A percentile compares a stretch with the other conserved stretches of the same genome.
Conservation (phyloP, 2,888 invertebrate species). For the Ligdia adustata region DNA sequence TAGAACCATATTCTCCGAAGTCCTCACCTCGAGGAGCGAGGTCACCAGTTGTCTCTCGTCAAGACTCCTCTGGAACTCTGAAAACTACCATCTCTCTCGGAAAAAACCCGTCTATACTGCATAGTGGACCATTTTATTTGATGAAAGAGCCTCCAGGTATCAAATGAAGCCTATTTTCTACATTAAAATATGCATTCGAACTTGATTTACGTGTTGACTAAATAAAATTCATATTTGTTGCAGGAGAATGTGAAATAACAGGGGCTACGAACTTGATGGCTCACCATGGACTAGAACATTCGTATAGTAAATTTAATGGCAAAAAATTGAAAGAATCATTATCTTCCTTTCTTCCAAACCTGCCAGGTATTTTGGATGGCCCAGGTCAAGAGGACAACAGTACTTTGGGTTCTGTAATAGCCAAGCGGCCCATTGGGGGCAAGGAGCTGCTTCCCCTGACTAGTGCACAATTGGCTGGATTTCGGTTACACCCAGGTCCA, state of each 20-base stretch:
- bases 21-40: conserved; percentile 96
- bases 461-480: conserved; percentile 95
- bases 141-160: conserved; percentile 98
- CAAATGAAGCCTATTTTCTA: no score
- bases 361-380: conserved; percentile 97
- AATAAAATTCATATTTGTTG: conserved; percentile 44
- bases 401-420: conserved; percentile 96
- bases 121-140: conserved; percentile 98
- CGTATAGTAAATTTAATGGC: conserved; percentile 98
- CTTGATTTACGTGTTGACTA: background rate
- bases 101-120: conserved; percentile 98
- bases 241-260: conserved; percentile 95
- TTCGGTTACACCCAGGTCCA: conserved; percentile 97
- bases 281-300: conserved; percentile 97
- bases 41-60: conserved; percentile 97
- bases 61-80: conserved; percentile 98
- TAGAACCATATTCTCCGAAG: conserved; percentile 97
- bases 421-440: conserved; percentile 96
- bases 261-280: conserved; percentile 99
- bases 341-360: conserved; percentile 96
- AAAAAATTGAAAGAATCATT: conserved; percentile 97
- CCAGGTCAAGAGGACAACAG: conserved; percentile 94
- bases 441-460: conserved; percentile 92
- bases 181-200: background rate
- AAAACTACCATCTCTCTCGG: conserved; percentile 99